Conservation (phyloP, 2,888 invertebrate genomes). For the Melangyna quadrimaculata region DNA sequence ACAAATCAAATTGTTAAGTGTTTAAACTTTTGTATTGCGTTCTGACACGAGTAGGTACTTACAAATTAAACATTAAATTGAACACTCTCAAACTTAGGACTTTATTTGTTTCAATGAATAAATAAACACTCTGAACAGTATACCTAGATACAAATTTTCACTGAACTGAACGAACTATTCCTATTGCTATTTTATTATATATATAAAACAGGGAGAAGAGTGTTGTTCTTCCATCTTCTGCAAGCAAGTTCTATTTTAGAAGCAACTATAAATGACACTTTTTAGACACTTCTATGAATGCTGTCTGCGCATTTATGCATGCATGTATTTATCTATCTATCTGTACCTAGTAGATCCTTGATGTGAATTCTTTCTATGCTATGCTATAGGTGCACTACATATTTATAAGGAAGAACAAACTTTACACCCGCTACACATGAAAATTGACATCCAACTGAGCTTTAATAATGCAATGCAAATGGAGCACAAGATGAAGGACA, state of each 20-base stretch:
- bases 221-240: background rate
- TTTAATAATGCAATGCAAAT: constrained; percentile 66
- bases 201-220: background rate
- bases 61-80: constrained; percentile 61
- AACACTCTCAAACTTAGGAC: constrained; percentile 65
- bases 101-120: constrained; percentile 66
- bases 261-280: constrained; percentile 64
- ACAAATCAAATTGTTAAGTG: background rate
- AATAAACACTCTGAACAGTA: constrained; percentile 33
- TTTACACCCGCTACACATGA: constrained; percentile 54
- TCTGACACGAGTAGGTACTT: background rate
- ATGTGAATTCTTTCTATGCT: background rate
- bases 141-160: background rate
- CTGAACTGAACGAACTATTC: background rate
- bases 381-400: constrained; percentile 5
- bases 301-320: constrained; percentile 59
- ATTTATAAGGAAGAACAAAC: constrained; percentile 49
- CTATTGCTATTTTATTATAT: no score
- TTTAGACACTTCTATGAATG: constrained; percentile 66
- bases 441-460: constrained; percentile 67
- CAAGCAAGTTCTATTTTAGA: constrained; percentile 20
- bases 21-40: constrained; percentile 28
- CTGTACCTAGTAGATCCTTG: constrained; percentile 31
- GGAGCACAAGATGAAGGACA: constrained; percentile 21
- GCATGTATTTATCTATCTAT: background rate